Evolutionary conservation across 2,797 vertebrate species (phyloP).

Genomic region (Dendrocincla fuliginosa): DNA sequence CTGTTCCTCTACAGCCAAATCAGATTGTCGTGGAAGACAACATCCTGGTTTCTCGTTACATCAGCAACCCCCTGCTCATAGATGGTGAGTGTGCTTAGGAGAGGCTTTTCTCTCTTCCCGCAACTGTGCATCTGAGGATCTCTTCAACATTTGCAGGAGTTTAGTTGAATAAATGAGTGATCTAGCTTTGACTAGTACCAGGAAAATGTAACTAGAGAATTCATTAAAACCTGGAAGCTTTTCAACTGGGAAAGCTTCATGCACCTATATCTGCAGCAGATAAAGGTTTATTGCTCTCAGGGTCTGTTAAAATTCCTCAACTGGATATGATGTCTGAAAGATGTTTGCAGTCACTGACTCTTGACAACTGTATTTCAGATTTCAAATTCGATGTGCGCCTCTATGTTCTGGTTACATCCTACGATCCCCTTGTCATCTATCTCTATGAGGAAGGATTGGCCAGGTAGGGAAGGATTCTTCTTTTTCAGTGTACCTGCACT

Average conservation of each 20-base stretch:
- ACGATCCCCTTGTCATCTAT: conserved; percentile 92
- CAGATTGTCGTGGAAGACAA: conserved; percentile 94
- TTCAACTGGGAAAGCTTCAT: background rate
- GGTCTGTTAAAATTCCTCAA: background rate
- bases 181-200: background rate
- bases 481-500: background rate
- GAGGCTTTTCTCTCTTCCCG: background rate
- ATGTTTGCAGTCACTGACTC: background rate
- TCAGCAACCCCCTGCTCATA: conserved; percentile 93
- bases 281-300: background rate
- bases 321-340: background rate
- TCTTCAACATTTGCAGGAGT: background rate
- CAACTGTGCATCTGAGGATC: background rate
- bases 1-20: conserved; percentile 82
- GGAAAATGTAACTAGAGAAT: background rate
- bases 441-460: conserved; percentile 96
- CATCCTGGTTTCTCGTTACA: conserved; percentile 94
- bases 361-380: conserved; percentile 76
- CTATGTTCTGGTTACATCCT: conserved; percentile 95
- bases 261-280: background rate
- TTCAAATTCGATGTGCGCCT: conserved; percentile 97
- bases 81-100: conserved; percentile 83
- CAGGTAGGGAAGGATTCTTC: conserved; percentile 78
- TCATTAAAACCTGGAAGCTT: background rate
- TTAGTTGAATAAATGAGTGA: background rate